Evolutionary conservation across 2,888 invertebrate species (phyloP), one percentile per base, ranked within the genome.

Genomic region (Sesia apiformis): DNA sequence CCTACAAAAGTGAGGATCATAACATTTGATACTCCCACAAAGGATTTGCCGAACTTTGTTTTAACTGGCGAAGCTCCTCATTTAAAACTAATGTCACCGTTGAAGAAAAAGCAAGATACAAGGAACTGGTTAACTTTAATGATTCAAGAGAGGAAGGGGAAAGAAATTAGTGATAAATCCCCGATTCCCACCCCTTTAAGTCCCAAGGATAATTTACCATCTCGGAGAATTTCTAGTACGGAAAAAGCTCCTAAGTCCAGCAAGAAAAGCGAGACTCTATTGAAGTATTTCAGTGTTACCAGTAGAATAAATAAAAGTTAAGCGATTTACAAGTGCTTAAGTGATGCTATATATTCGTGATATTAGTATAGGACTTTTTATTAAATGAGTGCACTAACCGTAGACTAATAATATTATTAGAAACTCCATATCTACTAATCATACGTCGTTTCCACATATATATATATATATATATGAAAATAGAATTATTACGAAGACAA

Each of bases 1-100:
- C 81, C 78, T 0, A 60, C 59, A 4, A 74, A 23, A 23, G 23
- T 23, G 23, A 23, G 23, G 23, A 23, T 23, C 23, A 23, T 23
- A 23, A 2, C 49, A 2, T 5, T 49, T 5, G 8, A 23, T 8
- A n/a, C 94, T 1, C 94, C 94, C 0, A 94, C 94, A 0, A 88
- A 90, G 8, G 93, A 95, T 72, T 76, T 96, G 58, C 96, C 96
- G 0, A 94, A 96, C 81, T 96, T 91, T 66, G 94, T 95, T 0
- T 63, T 93, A 7, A 93, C 93, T 64, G 96, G 96, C 0, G 93
- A 93, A 43, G 95, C 95, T 0, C 96, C 96, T 0, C 95, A 95
- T 74, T 73, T 94, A 53, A 81, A 91, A 46, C 86, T 91, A 52
- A 92, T 92, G 89, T 95, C 95, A 0, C 95, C 95, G 0, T 91